phyloP scores from a whole-genome alignment of 37 sponge, comb jelly and placozoan genomes.

The Lycopodina hypogea region DNA sequence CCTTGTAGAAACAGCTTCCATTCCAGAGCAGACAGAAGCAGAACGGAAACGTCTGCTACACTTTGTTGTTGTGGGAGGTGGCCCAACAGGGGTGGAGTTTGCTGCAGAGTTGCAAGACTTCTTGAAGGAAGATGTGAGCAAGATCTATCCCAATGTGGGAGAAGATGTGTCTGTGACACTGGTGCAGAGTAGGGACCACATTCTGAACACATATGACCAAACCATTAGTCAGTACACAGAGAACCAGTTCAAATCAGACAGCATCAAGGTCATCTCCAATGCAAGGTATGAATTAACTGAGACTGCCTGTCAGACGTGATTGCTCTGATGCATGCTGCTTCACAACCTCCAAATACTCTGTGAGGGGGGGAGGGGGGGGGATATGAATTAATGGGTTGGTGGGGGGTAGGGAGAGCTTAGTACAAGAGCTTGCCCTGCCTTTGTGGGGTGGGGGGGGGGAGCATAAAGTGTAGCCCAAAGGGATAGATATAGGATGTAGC shows the following conservation, averaged over 20 bases:
- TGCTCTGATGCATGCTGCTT: no score
- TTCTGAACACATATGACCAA: constrained; percentile 62
- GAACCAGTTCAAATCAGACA: constrained; percentile 33
- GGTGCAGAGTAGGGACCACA: constrained; percentile 63
- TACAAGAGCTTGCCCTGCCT: no score
- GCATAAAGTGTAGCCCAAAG: no score
- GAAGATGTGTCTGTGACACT: constrained; percentile 29
- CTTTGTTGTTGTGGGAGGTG: constrained; percentile 71
- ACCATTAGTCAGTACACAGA: constrained; percentile 66
- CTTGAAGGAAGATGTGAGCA: constrained; percentile 54
- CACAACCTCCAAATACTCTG: no score
- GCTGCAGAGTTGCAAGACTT: constrained; percentile 69
- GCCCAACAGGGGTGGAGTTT: constrained; percentile 81
- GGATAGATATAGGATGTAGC: no score
- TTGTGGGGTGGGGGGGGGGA: no score
- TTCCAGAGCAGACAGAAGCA: constrained; percentile 50
- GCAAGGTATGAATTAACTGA: constrained; percentile 10
- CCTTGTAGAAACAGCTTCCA: constrained; percentile 61
- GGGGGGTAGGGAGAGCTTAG: no score
- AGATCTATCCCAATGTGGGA: constrained; percentile 35
- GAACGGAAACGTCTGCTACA: constrained; percentile 59
- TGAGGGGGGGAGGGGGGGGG: no score
- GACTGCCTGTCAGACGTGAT: no score
- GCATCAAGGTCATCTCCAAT: constrained; percentile 41
- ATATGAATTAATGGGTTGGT: no score